These are phyloP conservation scores for Etia nguti DNA, from an alignment of 2,113 vertebrate species.

Conservation along the genomic window DNA sequence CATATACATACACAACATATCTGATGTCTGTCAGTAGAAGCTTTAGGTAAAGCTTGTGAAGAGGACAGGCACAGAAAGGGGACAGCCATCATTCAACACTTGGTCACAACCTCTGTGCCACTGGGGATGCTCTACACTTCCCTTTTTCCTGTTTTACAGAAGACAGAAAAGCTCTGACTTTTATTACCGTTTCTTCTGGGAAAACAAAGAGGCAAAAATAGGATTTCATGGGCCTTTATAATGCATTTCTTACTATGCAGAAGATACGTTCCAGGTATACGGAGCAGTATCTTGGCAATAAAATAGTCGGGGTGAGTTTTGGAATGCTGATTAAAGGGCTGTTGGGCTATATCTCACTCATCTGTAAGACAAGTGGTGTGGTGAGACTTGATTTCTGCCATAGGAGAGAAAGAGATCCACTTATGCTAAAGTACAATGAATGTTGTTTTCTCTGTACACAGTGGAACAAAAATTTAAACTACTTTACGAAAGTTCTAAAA, in stretches of 20 bases:
- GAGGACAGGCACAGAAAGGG: neutral
- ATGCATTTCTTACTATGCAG: neutral
- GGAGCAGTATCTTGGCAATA: neutral
- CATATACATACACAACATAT: neutral
- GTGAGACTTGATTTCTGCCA: neutral
- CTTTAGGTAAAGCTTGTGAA: neutral
- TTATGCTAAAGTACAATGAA: neutral
- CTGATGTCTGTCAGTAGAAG: neutral
- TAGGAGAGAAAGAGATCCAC: neutral
- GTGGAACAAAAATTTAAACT: neutral
- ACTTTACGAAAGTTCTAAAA: neutral
- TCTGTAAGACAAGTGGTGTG: neutral
- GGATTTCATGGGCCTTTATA: slow-evolving; percentile 7
- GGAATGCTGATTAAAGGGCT: slow-evolving; percentile 11
- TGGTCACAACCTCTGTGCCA: neutral
- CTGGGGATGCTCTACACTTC: neutral
- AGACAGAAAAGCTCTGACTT: slow-evolving; percentile 9
- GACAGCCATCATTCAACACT: neutral
- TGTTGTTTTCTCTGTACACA: neutral
- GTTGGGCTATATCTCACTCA: slow-evolving; percentile 8
- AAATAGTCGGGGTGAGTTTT: neutral
- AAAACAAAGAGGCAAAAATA: neutral
- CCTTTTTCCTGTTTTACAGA: neutral
- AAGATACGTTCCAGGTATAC: slow-evolving; percentile 1
- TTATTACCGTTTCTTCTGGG: slow-evolving; percentile 2